phyloP scores from a whole-genome alignment of 2,888 invertebrate species.

The Mythimna loreyi region DNA sequence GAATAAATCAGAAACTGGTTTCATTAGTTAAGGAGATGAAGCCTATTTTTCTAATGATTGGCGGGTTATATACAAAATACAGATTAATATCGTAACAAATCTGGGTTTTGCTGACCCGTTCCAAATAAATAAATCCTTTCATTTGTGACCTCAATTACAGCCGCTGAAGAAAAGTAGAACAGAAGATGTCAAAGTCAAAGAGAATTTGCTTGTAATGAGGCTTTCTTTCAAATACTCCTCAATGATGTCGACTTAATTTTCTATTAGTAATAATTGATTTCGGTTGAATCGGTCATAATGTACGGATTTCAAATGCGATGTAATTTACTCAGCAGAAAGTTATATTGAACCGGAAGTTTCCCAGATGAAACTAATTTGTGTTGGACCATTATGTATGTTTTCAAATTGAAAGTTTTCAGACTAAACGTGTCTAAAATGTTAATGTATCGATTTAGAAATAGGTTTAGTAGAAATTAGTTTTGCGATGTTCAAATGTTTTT shows the following conservation, averaged over 20 bases:
- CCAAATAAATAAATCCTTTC: slow-evolving; percentile 16
- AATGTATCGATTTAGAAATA: slow-evolving; percentile 32
- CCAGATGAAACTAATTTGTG: slow-evolving; percentile 26
- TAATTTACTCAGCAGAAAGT: slow-evolving; percentile 12
- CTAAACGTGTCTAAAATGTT: slow-evolving; percentile 40
- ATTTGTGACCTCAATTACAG: slow-evolving; percentile 15
- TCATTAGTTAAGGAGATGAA: not conserved
- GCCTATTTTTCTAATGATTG: slow-evolving; percentile 13
- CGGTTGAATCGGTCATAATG: not conserved
- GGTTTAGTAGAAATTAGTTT: slow-evolving; percentile 22
- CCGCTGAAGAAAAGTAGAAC: slow-evolving; percentile 1
- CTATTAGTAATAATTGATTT: slow-evolving; percentile 20
- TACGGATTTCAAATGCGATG: not conserved
- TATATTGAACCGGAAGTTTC: slow-evolving; percentile 24
- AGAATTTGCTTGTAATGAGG: slow-evolving; percentile 17
- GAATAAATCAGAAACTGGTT: slow-evolving; percentile 22
- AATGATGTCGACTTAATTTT: slow-evolving; percentile 21
- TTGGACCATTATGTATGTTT: slow-evolving; percentile 16
- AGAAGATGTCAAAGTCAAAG: slow-evolving; percentile 23
- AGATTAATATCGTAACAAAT: not conserved
- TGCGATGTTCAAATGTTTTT: slow-evolving; percentile 28
- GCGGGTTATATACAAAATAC: not conserved
- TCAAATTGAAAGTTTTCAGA: slow-evolving; percentile 33
- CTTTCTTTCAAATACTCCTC: slow-evolving; percentile 10
- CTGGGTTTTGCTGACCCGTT: not conserved